Conservation (phyloP, 2,888 invertebrate species). For the Apocheima hispidaria region DNA sequence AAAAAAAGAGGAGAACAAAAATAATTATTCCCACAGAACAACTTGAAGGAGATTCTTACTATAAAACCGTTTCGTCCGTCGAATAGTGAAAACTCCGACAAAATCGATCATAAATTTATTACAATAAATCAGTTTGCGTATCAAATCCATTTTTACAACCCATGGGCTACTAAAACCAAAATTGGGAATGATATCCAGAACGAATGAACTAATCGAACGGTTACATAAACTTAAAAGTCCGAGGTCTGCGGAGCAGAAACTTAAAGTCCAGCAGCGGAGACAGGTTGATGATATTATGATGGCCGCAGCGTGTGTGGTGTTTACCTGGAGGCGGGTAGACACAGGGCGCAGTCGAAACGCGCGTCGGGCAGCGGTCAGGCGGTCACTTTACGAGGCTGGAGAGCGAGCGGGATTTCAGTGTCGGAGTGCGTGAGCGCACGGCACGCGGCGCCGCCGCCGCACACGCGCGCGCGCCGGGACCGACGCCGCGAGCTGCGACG, state of each 20-base stretch:
- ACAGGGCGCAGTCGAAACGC: slow-evolving; percentile 42
- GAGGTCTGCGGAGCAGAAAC: too few species aligned
- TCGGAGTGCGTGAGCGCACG: slow-evolving; percentile 80
- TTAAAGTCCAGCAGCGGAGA: too few species aligned
- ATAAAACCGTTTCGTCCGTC: background rate
- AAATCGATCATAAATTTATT: background rate
- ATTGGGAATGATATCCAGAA: too few species aligned
- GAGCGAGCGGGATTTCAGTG: slow-evolving; percentile 84
- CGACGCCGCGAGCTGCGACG: slow-evolving; percentile 80
- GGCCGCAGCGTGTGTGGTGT: background rate
- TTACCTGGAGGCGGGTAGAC: slow-evolving; percentile 33
- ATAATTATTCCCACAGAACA: too few species aligned
- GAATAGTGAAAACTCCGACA: background rate
- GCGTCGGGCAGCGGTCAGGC: slow-evolving; percentile 52
- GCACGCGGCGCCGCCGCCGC: slow-evolving; percentile 74
- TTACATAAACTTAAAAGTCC: too few species aligned
- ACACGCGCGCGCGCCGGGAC: slow-evolving; percentile 81
- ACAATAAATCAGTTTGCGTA: background rate
- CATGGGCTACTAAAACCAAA: too few species aligned
- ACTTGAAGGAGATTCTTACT: background rate
- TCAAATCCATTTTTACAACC: too few species aligned
- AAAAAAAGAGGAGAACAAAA: too few species aligned
- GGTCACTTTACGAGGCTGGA: slow-evolving; percentile 85
- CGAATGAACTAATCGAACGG: too few species aligned
- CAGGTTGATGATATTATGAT: background rate